Base-by-base conservation (phyloP, 2,888 invertebrate species). In the Nebria brevicollis region DNA sequence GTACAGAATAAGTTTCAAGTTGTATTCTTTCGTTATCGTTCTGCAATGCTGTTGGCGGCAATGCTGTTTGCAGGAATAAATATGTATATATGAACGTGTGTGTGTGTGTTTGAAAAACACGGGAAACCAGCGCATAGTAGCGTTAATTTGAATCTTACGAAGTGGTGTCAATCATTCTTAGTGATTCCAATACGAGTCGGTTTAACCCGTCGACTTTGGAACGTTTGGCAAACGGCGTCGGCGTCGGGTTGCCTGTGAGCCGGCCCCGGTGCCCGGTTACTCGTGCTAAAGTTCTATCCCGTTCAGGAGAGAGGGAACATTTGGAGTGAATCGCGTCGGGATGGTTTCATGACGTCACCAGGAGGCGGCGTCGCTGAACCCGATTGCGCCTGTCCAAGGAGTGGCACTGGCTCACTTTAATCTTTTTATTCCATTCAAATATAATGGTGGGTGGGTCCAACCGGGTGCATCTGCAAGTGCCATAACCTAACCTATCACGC, bases 371-470 rank as follows among this genome's bases (percentile, higher is more conserved):
- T 86, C 86, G 84, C 85, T 87, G 84, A 85, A 86, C 87, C 87
- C 89, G 89, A 89, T 89, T 89, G 86, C 88, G 87, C 87, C 87
- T 75, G 86, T 84, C 85, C 87, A 87, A 89, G 89, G 89, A 88
- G 89, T 89, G 89, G 89, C 89, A 86, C 88, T 85, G 87, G 88
- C 87, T 89, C 88, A 89, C 87, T 89, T 89, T 88, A 87, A 89
- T 89, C 89, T 89, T 89, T 89, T 89, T 88, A 89, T 89, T 87
- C 89, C 88, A 89, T 89, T 89, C 88, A 89, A 89, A 89, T 80
- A 80, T 75, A 80, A 75, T 75, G 65, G 80, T 80, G 80, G 80
- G 80, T 80, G 75, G 80, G 80, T 89, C 86, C 85, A 84, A 54
- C 87, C 86, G 89, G 89, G 89, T 88, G 88, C 89, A 87, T 87